Evolutionary conservation across 2,797 vertebrate genomes (phyloP), one percentile per base, ranked within the genome.

Genomic region (Cephalopachus bancanus): DNA sequence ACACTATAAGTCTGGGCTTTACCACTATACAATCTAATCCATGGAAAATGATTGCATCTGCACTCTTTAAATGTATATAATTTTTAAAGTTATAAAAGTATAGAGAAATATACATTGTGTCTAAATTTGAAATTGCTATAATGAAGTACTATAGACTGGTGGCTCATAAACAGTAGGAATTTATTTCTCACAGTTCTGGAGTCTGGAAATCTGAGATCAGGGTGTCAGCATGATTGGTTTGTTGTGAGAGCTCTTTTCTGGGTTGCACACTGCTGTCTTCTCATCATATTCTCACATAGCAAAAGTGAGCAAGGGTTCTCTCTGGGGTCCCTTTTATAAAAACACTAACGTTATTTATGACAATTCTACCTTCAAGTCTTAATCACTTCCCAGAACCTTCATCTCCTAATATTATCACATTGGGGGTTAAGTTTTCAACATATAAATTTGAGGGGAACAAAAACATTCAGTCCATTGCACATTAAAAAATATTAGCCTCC

Each of bases 161-260:
- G 30, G 15, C 26, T 91, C 80, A 71, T 17, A 33, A 80, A 20
- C 7, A 62, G 11, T 2, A 37, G 5, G 22, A 55, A 55, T 24
- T 19, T 51, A 4, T 60, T 88, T 60, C 57, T 74, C 11, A 53
- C 19, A 20, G 11, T 92, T 88, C 59, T 10, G 0, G 51, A 51
- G 24, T 2, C 24, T 71, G 49, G 7, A 90, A 33, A 11, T 22
- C 60, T 76, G 28, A 22, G 37, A 14, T 37, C 15, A 75, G 51
- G 28, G 0, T 59, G 19, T 9, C 1, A 3, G 17, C 11, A 30
- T 0, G 2, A 0, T 0, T 28, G 33, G 22, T 24, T 67, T 67
- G 51, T 75, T 65, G 28, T 14, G 2, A 30, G 26, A 4, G 4
- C 12, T 64, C 30, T 60, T 22, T 44, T 53, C 17, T 10, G 78